These are phyloP conservation scores for Eupithecia insigniata DNA, from an alignment of 2,888 invertebrate species.

Conservation along the genomic window DNA sequence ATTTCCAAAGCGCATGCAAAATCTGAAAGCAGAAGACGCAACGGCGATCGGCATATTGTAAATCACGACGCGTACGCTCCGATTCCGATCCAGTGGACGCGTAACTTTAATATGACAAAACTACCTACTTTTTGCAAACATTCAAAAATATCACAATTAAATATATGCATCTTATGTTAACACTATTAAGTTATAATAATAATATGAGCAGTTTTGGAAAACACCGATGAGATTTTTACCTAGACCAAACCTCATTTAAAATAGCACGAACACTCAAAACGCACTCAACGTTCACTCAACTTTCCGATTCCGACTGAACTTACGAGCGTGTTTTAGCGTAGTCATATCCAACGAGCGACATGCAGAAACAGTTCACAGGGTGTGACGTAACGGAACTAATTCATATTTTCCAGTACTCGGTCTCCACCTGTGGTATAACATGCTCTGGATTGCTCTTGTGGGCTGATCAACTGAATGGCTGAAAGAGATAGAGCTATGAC, in stretches of 20 bases:
- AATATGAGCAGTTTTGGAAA: too few species aligned
- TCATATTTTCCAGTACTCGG: background rate
- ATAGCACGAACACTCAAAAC: background rate
- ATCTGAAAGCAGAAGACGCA: too few species aligned
- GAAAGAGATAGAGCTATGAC: background rate
- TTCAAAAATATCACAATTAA: too few species aligned
- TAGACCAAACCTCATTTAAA: background rate
- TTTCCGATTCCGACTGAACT: background rate
- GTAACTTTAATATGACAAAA: background rate
- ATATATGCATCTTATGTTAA: too few species aligned
- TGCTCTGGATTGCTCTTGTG: background rate
- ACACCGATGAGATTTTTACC: too few species aligned
- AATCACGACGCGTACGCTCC: too few species aligned
- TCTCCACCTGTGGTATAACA: background rate
- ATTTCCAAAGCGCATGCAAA: too few species aligned
- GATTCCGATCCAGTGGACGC: too few species aligned
- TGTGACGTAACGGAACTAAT: conserved; percentile 1
- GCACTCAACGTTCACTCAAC: conserved; percentile 4
- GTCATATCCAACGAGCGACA: background rate
- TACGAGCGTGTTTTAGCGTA: background rate
- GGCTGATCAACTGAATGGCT: background rate
- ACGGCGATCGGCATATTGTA: too few species aligned
- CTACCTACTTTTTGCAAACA: background rate
- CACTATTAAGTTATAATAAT: too few species aligned
- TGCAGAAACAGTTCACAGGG: background rate